phyloP scores from a whole-genome alignment of 2,113 vertebrate species.

The Cyphomyrus discorhynchus region DNA sequence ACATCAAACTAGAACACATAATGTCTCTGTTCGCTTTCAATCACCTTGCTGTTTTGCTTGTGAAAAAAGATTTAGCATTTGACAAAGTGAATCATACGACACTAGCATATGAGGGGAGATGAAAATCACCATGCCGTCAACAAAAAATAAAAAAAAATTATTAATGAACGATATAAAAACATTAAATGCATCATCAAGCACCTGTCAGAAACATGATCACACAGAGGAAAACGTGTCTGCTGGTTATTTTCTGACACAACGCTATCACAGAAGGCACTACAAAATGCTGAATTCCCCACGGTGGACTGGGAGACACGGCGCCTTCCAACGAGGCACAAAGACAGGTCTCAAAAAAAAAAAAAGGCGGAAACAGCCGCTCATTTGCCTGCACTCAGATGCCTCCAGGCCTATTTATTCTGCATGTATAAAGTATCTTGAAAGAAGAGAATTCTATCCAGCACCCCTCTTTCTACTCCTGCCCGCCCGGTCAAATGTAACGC shows the following conservation, averaged over 20 bases:
- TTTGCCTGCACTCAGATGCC: background rate
- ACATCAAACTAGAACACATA: background rate
- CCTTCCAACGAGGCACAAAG: background rate
- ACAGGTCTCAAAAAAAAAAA: background rate
- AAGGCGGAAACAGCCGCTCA: background rate
- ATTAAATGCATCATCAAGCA: slow-evolving; percentile 12
- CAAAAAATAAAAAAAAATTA: background rate
- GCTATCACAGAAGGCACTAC: background rate
- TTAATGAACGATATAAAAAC: slow-evolving; percentile 3
- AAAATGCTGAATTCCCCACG: slow-evolving; percentile 1
- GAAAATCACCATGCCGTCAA: background rate
- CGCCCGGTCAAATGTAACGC: background rate
- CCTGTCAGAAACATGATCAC: slow-evolving; percentile 5
- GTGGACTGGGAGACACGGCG: background rate
- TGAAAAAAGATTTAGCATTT: background rate
- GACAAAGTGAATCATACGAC: background rate
- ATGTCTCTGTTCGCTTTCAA: background rate
- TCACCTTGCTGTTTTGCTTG: background rate
- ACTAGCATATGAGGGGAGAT: background rate
- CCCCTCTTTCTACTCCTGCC: background rate
- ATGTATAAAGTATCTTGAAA: background rate
- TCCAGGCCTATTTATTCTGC: background rate
- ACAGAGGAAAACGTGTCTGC: background rate
- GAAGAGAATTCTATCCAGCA: background rate
- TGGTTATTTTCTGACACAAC: background rate